A percentile compares a stretch with the other conserved stretches of the same genome.
These are phyloP conservation scores for Stenurella melanura DNA, from an alignment of 2,888 invertebrate species.

Conservation along the genomic window DNA sequence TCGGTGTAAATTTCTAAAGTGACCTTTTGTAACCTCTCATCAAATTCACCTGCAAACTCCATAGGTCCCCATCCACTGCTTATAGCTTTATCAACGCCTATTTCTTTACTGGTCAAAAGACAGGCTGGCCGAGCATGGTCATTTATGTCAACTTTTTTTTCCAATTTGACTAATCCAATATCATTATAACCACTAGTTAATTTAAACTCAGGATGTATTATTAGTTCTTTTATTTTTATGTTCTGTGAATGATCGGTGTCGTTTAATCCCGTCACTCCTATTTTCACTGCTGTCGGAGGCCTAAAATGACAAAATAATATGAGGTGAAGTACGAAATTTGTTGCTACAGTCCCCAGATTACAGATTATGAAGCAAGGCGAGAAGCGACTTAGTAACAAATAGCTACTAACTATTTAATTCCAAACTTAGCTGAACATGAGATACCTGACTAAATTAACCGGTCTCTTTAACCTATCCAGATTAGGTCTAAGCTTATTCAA, in stretches of 20 bases:
- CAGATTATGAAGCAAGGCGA: too few relatives aligned
- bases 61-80: slow-evolving; percentile 13
- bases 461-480: too few relatives aligned
- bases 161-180: slow-evolving; percentile 20
- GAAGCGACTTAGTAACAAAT: too few relatives aligned
- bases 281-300: not conserved
- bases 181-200: not conserved
- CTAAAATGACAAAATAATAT: not conserved
- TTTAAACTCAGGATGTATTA: slow-evolving; percentile 19
- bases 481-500: too few relatives aligned
- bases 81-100: not conserved
- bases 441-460: too few relatives aligned
- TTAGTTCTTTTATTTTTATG: not conserved
- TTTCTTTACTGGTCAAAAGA: not conserved
- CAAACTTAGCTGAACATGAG: too few relatives aligned
- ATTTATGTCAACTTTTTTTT: slow-evolving; percentile 17
- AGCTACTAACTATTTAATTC: too few relatives aligned
- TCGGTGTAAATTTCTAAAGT: slow-evolving; percentile 9
- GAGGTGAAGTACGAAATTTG: too few relatives aligned
- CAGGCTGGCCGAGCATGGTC: slow-evolving; percentile 5
- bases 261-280: not conserved
- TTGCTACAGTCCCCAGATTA: too few relatives aligned
- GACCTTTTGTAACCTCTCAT: not conserved
- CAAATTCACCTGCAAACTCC: not conserved
- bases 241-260: not conserved